These are phyloP conservation scores for Xerus inauris DNA, from an alignment of 2,113 vertebrate species.

Conservation along the genomic window DNA sequence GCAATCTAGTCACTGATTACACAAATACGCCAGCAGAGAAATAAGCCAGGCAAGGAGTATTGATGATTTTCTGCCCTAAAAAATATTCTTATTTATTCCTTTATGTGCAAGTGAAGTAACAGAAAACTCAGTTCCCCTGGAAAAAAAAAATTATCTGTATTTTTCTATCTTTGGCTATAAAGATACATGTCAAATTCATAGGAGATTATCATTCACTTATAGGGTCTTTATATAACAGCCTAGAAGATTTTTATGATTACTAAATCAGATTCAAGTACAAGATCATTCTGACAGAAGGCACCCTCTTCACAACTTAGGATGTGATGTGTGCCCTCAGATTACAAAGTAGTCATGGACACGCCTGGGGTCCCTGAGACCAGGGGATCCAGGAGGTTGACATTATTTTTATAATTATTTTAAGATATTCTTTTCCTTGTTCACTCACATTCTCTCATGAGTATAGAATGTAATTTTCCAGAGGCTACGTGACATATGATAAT, in stretches of 20 bases:
- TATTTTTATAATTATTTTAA: constrained; percentile 42
- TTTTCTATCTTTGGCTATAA: background rate
- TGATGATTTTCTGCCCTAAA: background rate
- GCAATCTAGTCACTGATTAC: background rate
- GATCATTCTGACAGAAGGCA: background rate
- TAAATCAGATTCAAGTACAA: background rate
- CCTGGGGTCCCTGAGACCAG: background rate
- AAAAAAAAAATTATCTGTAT: background rate
- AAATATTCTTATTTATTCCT: background rate
- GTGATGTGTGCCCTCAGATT: background rate
- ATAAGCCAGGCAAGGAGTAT: background rate
- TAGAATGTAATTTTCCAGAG: constrained; percentile 62
- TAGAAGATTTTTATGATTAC: background rate
- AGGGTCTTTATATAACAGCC: background rate
- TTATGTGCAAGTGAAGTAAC: background rate
- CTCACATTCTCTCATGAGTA: constrained; percentile 47
- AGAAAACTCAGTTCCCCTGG: background rate
- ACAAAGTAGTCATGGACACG: background rate
- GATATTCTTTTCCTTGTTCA: constrained; percentile 12
- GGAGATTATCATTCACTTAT: background rate
- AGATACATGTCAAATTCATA: background rate
- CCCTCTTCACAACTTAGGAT: background rate
- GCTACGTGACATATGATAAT: background rate
- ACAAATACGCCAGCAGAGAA: background rate
- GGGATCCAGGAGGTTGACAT: background rate